Evolutionary conservation across 1,140 invertebrate species (phyloP).

Genomic region (Idris sp.): DNA sequence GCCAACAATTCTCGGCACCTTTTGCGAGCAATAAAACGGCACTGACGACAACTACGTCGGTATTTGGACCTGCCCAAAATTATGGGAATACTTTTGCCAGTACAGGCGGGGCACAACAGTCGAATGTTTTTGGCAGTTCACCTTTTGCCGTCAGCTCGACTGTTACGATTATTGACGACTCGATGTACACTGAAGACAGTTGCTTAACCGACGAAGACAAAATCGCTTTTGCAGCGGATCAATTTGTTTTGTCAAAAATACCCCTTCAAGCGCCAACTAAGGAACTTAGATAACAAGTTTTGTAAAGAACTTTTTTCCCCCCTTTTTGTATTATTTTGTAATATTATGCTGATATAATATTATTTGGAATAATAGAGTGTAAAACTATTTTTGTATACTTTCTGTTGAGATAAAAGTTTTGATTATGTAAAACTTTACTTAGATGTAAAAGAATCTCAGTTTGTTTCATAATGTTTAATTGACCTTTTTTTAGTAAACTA

Average conservation of each 20-base stretch:
- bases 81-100: conserved; percentile 34
- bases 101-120: conserved; percentile 15
- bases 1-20: conserved; percentile 2
- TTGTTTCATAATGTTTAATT: no score
- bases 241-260: conserved; percentile 70
- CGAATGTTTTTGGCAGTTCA: conserved; percentile 60
- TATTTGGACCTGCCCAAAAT: conserved; percentile 31
- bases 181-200: conserved; percentile 63
- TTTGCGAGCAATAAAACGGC: conserved; percentile 26
- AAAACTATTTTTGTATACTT: no score
- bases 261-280: conserved; percentile 71
- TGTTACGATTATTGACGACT: conserved; percentile 63
- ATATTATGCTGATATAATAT: no score
- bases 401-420: no score
- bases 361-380: no score
- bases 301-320: no score
- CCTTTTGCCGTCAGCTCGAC: conserved; percentile 44
- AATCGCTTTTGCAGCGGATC: conserved; percentile 61
- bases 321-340: no score
- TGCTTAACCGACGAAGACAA: conserved; percentile 72
- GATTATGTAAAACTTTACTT: no score
- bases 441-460: no score
- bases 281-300: conserved; percentile 67
- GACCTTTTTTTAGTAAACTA: no score
- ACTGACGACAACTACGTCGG: conserved; percentile 15